Evolutionary conservation across 2,113 vertebrate species (phyloP).

Genomic region (Myotis yumanensis): DNA sequence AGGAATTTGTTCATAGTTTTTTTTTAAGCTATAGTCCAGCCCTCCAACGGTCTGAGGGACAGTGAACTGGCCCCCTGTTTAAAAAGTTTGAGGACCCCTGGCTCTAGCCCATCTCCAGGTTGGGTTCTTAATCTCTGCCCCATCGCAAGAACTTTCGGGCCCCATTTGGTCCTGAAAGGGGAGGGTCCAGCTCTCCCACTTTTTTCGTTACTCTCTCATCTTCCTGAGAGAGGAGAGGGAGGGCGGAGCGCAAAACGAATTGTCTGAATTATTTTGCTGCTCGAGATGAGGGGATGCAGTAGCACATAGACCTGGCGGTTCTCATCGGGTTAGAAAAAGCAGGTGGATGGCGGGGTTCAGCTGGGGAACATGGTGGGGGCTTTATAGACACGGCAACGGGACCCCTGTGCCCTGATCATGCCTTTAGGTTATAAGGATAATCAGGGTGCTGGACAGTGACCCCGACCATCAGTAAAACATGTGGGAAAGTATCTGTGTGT

Average conservation of each 20-base stretch:
- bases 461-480: rapidly evolving
- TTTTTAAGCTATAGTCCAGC: too few relatives aligned
- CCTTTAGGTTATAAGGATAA: background rate
- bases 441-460: background rate
- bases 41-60: too few relatives aligned
- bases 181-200: background rate
- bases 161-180: background rate
- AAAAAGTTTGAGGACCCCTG: too few relatives aligned
- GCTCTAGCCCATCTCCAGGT: background rate
- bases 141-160: background rate
- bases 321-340: background rate
- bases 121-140: background rate
- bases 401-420: background rate
- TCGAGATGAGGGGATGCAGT: background rate
- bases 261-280: background rate
- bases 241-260: background rate
- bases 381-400: background rate
- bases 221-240: background rate
- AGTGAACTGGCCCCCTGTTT: too few relatives aligned
- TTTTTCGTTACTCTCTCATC: background rate
- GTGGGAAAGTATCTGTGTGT: background rate
- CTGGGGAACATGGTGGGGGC: background rate
- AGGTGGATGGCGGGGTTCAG: background rate
- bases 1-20: too few relatives aligned
- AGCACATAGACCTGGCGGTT: background rate